These are phyloP conservation scores for Megalops atlanticus DNA, from an alignment of 2,113 vertebrate genomes.

Conservation along the genomic window DNA sequence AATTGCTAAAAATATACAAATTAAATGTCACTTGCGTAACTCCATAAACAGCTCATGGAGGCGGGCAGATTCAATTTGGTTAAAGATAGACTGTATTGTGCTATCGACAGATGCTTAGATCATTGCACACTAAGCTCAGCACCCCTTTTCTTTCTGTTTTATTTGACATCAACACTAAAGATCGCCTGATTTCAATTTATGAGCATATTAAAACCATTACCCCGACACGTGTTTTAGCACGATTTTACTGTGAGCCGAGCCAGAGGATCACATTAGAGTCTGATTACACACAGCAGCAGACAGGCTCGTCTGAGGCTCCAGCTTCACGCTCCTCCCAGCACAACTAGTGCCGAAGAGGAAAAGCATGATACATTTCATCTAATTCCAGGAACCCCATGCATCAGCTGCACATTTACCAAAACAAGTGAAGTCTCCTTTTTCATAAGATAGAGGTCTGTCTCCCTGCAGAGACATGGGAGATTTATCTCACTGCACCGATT, in stretches of 20 bases:
- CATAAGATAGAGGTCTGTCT: background rate
- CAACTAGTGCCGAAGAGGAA: background rate
- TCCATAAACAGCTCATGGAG: background rate
- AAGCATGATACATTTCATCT: background rate
- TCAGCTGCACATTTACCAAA: conserved; percentile 3
- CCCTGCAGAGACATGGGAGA: background rate
- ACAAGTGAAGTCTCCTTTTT: background rate
- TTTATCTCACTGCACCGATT: conserved; percentile 2
- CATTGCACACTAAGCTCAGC: conserved; percentile 26
- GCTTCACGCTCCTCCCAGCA: background rate
- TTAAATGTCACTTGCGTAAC: background rate
- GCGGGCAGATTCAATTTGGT: background rate
- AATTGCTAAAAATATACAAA: background rate
- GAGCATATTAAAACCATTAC: conserved; percentile 46
- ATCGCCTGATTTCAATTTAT: conserved; percentile 40
- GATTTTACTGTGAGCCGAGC: conserved; percentile 26
- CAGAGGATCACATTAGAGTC: conserved; percentile 3
- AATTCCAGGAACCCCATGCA: background rate
- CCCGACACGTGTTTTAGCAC: conserved; percentile 35
- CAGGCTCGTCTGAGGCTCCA: background rate
- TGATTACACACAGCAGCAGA: background rate
- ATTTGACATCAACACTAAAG: conserved; percentile 27
- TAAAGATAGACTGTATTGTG: background rate
- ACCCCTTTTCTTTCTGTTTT: conserved; percentile 30
- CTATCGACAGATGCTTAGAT: conserved; percentile 27